Conservation (phyloP, 1,140 invertebrate species). For the Drosophila arawakana region DNA sequence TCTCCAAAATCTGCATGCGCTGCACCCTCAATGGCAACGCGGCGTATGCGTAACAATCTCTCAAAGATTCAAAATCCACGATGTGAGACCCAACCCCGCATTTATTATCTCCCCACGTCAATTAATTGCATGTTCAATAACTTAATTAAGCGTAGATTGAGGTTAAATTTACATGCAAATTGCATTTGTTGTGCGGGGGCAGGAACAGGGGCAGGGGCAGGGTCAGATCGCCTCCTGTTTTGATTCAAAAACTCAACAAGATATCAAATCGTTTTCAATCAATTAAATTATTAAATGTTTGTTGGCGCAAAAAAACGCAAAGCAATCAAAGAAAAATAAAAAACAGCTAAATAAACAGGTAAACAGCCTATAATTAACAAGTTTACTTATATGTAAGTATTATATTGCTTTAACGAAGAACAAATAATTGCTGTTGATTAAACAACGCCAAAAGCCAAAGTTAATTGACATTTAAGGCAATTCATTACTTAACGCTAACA, state of each 20-base stretch:
- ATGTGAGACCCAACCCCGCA: slow-evolving; percentile 13
- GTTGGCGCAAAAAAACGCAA: not conserved
- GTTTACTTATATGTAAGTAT: slow-evolving; percentile 31
- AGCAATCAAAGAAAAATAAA: not conserved
- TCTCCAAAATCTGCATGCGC: slow-evolving; percentile 47
- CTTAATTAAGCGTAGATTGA: slow-evolving; percentile 60
- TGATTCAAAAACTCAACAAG: slow-evolving; percentile 6
- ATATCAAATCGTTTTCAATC: slow-evolving; percentile 25
- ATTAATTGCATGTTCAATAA: slow-evolving; percentile 63
- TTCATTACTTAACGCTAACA: slow-evolving; percentile 61
- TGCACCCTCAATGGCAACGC: slow-evolving; percentile 42
- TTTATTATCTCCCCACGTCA: slow-evolving; percentile 20
- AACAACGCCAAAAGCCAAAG: slow-evolving; percentile 54
- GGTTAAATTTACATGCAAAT: slow-evolving; percentile 52
- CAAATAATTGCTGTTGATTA: slow-evolving; percentile 64
- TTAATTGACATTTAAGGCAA: slow-evolving; percentile 79
- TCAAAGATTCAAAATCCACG: slow-evolving; percentile 4
- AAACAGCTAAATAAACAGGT: not conserved
- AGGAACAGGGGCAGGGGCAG: not conserved
- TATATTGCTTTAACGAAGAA: slow-evolving; percentile 20
- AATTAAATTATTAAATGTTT: slow-evolving; percentile 33
- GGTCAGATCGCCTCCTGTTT: not conserved
- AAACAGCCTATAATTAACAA: slow-evolving; percentile 33
- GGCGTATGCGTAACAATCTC: slow-evolving; percentile 32
- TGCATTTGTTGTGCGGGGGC: slow-evolving; percentile 13